A percentile compares a stretch with the other conserved stretches of the same genome.
Conservation (phyloP, 2,113 vertebrate genomes). For the Potamarius usumacintae region DNA sequence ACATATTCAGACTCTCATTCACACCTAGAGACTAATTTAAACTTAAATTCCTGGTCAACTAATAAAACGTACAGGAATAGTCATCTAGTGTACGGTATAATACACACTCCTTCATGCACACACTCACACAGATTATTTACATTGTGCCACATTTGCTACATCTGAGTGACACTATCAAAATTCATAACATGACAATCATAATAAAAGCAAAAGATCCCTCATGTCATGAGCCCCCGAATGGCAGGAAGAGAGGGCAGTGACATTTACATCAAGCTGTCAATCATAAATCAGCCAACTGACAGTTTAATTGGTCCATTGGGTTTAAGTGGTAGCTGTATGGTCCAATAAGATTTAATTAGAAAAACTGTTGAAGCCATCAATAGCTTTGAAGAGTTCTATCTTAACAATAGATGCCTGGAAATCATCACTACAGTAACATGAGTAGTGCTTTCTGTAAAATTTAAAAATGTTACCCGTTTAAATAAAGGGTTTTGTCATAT, state of each 20-base stretch:
- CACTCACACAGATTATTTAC: not conserved
- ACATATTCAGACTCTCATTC: not conserved
- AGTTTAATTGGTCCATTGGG: conserved; percentile 25
- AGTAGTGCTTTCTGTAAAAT: not conserved
- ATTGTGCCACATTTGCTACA: not conserved
- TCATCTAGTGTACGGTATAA: not conserved
- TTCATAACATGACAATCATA: not conserved
- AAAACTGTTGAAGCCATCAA: conserved; percentile 19
- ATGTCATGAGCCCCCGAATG: not conserved
- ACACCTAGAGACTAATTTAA: not conserved
- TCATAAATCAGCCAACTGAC: conserved; percentile 13
- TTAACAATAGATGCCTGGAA: not conserved
- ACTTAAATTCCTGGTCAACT: not conserved
- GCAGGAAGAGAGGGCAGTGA: not conserved
- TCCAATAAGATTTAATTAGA: conserved; percentile 26
- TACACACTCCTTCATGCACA: conserved; percentile 2
- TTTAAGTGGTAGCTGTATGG: conserved; percentile 2
- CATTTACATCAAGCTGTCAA: conserved; percentile 27
- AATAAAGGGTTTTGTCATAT: not conserved
- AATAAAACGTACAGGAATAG: not conserved
- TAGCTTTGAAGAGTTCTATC: not conserved
- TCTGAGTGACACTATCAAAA: not conserved
- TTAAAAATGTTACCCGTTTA: not conserved
- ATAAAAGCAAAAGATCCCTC: not conserved
- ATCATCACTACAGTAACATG: not conserved